Evolutionary conservation across 2,888 invertebrate species (phyloP), one percentile per base, ranked within the genome.

Genomic region (Nasonia oneida): DNA sequence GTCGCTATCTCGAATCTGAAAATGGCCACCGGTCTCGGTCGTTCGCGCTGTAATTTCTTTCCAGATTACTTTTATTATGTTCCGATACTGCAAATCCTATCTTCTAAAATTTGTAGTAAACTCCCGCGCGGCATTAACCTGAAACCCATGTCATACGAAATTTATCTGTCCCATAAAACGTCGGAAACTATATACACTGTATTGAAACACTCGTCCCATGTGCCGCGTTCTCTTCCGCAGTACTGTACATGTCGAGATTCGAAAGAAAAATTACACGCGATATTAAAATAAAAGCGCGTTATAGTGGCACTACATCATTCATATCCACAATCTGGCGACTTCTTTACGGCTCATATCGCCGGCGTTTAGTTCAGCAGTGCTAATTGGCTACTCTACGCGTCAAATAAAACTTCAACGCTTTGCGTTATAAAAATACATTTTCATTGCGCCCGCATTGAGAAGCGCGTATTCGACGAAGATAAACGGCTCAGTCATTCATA

Each of bases 21-120:
- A 57, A 53, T 53, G 15, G 0, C 37, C 3, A 37, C 4, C 37
- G 3, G 8, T 23, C 10, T 64, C 29, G 2, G 3, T 3, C 12
- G 29, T 64, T 64, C 15, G 3, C n/a, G 29, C 33, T 29, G 18
- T 67, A 29, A 23, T 47, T 67, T 42, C 23, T 81, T 42, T 47
- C 1, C 8, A 18, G 39, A 75, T 82, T 67, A 37, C 75, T 47
- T 81, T 75, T 81, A 81, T 81, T 75, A 64, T 12, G 75, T 81
- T 64, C 64, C 74, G 47, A 81, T 81, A 81, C 64, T 64, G 23
- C 64, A 81, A 74, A 81, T 81, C 47, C 64, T 82, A 82, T 64
- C 74, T 50, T 75, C 64, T 82, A 50, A 82, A 82, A 75, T 82
- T 75, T 82, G 81, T 82, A 82, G 81, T 82, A 75, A 82, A 82